Percentiles rank a stretch among this genome's conserved stretches.
phyloP scores from a whole-genome alignment of 2,797 vertebrate genomes.

The Ambastaia sidthimunki region DNA sequence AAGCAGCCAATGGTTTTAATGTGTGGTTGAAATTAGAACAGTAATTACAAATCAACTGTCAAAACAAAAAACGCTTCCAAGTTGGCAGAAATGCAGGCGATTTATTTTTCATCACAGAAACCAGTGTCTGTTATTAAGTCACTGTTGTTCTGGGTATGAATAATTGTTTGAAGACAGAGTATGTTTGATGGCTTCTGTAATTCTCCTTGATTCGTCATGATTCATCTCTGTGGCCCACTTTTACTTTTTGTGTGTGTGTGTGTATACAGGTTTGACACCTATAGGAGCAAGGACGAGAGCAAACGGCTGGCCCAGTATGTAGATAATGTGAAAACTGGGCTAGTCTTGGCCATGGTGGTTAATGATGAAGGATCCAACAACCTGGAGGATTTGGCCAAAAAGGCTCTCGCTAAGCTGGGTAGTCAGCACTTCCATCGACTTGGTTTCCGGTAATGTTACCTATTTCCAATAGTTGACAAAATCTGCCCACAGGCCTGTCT shows the following conservation, averaged over 20 bases:
- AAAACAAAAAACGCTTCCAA: constrained; percentile 40
- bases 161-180: too few species aligned
- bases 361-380: constrained; percentile 95
- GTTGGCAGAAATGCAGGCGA: neutral
- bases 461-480: neutral
- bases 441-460: constrained; percentile 85
- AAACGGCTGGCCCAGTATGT: constrained; percentile 86
- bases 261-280: constrained; percentile 89
- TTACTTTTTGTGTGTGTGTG: constrained; percentile 16
- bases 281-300: constrained; percentile 89
- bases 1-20: constrained; percentile 41
- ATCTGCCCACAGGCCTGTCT: neutral
- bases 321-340: constrained; percentile 77
- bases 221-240: constrained; percentile 53
- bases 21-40: constrained; percentile 26
- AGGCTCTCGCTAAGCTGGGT: constrained; percentile 85
- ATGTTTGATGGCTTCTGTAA: constrained; percentile 45
- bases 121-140: constrained; percentile 30
- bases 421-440: constrained; percentile 88
- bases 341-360: constrained; percentile 87
- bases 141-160: too few species aligned
- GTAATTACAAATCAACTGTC: constrained; percentile 49
- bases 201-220: constrained; percentile 30
- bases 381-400: constrained; percentile 89
- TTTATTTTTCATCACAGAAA: constrained; percentile 38